Conservation (phyloP, 2,797 vertebrate genomes). For the Sebastiscus albofasciatus region DNA sequence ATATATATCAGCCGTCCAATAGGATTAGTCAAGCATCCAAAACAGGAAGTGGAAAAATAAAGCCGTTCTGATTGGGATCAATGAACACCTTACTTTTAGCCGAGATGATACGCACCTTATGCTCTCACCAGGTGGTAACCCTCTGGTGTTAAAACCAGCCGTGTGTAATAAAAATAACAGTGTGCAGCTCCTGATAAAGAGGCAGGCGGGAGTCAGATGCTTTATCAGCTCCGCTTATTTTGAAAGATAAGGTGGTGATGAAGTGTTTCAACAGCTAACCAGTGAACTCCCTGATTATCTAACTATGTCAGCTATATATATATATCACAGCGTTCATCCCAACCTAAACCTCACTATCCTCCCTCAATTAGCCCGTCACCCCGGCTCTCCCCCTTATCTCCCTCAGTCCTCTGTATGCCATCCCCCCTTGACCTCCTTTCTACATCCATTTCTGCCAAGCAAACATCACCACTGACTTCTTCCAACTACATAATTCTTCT, state of each 20-base stretch:
- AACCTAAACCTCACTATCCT: background rate
- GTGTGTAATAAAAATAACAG: background rate
- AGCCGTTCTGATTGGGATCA: background rate
- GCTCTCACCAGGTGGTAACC: background rate
- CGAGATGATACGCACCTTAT: background rate
- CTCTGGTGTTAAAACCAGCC: background rate
- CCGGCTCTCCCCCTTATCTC: background rate
- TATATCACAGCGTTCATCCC: background rate
- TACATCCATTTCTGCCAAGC: constrained; percentile 6
- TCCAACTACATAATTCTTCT: background rate
- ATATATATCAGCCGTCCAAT: background rate
- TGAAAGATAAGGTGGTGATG: constrained; percentile 23
- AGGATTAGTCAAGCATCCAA: background rate
- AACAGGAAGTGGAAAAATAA: constrained; percentile 2
- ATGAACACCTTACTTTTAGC: background rate
- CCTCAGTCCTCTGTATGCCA: background rate
- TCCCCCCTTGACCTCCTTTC: background rate
- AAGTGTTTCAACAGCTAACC: constrained; percentile 13
- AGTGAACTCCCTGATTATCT: constrained; percentile 8
- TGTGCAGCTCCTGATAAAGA: constrained; percentile 33
- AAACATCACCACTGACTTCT: constrained; percentile 5
- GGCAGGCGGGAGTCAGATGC: background rate
- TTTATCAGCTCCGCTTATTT: constrained; percentile 22
- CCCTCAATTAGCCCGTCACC: background rate
- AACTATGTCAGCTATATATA: background rate